A percentile compares a stretch with the other conserved stretches of the same genome.
phyloP scores from a whole-genome alignment of 2,113 vertebrate species.

The Marcusenius ussheri region DNA sequence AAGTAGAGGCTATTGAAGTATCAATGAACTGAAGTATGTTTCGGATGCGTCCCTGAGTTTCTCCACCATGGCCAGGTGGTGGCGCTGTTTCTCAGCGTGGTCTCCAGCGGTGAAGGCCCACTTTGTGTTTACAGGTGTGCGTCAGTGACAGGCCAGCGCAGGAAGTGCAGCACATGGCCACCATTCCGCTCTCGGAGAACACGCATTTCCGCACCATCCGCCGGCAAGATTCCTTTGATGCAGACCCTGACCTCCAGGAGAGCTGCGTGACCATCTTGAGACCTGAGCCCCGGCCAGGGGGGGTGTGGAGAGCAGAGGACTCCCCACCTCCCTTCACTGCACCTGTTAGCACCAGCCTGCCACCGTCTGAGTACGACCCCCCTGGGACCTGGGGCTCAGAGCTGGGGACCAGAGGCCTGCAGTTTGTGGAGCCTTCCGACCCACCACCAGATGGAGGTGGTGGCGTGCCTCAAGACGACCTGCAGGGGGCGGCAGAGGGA shows the following conservation, averaged over 20 bases:
- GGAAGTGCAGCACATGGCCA: conserved; percentile 32
- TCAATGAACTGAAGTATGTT: neutral
- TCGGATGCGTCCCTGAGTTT: neutral
- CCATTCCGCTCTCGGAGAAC: conserved; percentile 12
- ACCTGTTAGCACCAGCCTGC: neutral
- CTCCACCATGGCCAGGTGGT: neutral
- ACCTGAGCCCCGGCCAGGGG: conserved; percentile 49
- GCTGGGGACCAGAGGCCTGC: neutral
- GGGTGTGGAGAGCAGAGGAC: conserved; percentile 16
- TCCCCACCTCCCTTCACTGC: neutral
- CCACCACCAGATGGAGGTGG: conserved; percentile 6
- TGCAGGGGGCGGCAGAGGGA: conserved; percentile 10
- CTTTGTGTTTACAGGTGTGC: conserved; percentile 39
- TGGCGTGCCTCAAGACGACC: neutral
- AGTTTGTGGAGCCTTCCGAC: neutral
- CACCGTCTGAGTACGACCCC: neutral
- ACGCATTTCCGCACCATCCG: conserved; percentile 61
- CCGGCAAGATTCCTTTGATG: conserved; percentile 58
- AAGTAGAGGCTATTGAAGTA: neutral
- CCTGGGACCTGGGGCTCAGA: neutral
- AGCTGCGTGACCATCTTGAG: conserved; percentile 51
- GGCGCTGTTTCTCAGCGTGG: neutral
- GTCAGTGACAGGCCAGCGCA: conserved; percentile 40
- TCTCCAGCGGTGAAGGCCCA: neutral
- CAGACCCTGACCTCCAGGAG: conserved; percentile 28